phyloP scores from a whole-genome alignment of 2,888 invertebrate species.

The Pristionchus arcanus region DNA sequence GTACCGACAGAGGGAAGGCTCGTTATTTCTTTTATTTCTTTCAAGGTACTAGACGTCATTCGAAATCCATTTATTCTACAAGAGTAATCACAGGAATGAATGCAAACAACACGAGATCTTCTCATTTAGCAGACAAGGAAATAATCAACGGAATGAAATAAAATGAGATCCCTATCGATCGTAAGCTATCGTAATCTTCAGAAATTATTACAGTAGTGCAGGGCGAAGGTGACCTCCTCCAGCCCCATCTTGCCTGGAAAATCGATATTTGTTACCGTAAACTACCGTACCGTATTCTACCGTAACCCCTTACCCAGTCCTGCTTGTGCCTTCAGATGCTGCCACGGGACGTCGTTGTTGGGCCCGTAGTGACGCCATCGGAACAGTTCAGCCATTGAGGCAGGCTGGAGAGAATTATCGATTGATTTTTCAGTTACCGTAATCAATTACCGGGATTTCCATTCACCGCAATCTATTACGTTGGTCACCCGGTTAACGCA shows the following conservation, averaged over 20 bases:
- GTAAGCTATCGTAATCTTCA: conserved; percentile 16
- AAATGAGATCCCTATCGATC: conserved; percentile 11
- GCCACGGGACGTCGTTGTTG: conserved; percentile 7
- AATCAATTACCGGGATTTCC: too few relatives aligned
- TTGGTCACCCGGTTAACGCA: background rate
- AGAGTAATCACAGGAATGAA: background rate
- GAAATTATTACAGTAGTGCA: conserved; percentile 44
- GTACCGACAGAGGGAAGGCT: too few relatives aligned
- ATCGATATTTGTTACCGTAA: background rate
- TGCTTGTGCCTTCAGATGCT: conserved; percentile 22
- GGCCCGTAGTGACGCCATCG: conserved; percentile 69
- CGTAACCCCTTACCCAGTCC: conserved; percentile 48
- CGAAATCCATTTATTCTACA: background rate
- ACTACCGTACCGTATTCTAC: background rate
- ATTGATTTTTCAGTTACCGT: background rate
- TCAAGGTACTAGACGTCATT: too few relatives aligned
- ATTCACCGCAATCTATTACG: background rate
- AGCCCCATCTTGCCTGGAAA: conserved; percentile 34
- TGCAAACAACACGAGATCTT: conserved; percentile 6
- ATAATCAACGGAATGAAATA: background rate
- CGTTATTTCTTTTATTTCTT: background rate
- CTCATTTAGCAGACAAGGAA: background rate
- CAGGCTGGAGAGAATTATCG: conserved; percentile 56
- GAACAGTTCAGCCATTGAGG: conserved; percentile 67
- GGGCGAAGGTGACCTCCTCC: conserved; percentile 34